Evolutionary conservation across 2,888 invertebrate species (phyloP), one percentile per base, ranked within the genome.

Genomic region (Calameuta pallipes): DNA sequence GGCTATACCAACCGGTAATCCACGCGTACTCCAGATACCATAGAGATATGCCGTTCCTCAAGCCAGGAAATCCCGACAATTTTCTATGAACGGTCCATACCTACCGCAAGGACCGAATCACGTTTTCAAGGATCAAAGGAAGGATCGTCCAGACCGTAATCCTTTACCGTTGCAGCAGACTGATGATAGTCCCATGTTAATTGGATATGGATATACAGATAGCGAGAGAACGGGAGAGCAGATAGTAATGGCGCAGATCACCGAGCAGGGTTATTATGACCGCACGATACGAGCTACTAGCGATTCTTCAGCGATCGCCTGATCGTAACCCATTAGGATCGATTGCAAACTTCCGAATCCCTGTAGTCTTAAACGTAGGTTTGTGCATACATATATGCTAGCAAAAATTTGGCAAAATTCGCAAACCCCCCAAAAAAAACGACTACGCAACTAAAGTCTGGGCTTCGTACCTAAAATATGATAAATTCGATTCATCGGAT

Each of bases 141-240:
- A 71, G 31, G 71, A 71, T 71, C 71, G 31, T 71, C 35, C 71
- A 37, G 76, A 73, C 36, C 36, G 79, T 79, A 79, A 77, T 79
- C 37, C 76, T 79, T 78, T 80, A 80, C 80, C 80, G 80, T 80
- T 80, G 77, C 78, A n/a, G 33, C 11, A 35, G 75, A 37, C 36
- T 76, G 77, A 78, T 78, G 75, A 75, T 73, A 41, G 79, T 74
- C 69, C 68, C 70, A 78, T 74, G 75, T 75, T 80, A 79, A 77
- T 79, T 79, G 79, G 56, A 74, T 69, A 75, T 36, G 34, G 36
- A 69, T 73, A 78, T 75, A 68, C 56, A 56, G 70, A 35, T 75
- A 76, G 75, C 34, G 73, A 73, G 80, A 75, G 56, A 78, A 74
- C 71, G 37, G 34, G 75, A 75, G 74, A 71, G n/a, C 68, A 75